These are phyloP conservation scores for Dreissena polymorpha DNA, from an alignment of 1,140 invertebrate genomes.

Conservation along the genomic window DNA sequence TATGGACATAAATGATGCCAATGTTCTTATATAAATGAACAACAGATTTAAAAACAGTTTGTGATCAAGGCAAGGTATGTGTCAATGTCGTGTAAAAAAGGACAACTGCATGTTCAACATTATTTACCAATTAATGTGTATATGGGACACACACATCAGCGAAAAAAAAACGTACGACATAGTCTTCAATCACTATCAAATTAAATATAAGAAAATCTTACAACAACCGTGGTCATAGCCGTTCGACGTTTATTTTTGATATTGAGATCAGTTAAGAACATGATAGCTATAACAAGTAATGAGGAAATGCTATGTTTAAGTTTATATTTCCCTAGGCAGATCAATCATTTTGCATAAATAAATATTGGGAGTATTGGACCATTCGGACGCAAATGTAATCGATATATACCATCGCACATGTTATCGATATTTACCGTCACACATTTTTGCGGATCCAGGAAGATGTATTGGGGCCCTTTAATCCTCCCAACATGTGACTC, in stretches of 20 bases:
- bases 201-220: no score
- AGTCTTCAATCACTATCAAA: no score
- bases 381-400: background rate
- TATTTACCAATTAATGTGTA: no score
- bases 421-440: conserved; percentile 19
- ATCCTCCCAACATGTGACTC: conserved; percentile 30
- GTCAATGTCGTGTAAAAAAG: no score
- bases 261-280: background rate
- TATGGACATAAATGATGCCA: background rate
- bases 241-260: no score
- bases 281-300: background rate
- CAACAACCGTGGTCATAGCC: no score
- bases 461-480: conserved; percentile 6
- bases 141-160: no score
- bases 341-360: background rate
- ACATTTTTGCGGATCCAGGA: background rate
- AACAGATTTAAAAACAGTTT: no score
- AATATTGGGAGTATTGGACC: background rate
- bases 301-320: background rate
- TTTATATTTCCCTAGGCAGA: background rate
- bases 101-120: no score
- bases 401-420: conserved; percentile 5
- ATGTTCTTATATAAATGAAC: background rate
- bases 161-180: no score
- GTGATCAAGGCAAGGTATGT: no score